Conservation (phyloP, 2,888 invertebrate species). For the Stratiomys singularior region DNA sequence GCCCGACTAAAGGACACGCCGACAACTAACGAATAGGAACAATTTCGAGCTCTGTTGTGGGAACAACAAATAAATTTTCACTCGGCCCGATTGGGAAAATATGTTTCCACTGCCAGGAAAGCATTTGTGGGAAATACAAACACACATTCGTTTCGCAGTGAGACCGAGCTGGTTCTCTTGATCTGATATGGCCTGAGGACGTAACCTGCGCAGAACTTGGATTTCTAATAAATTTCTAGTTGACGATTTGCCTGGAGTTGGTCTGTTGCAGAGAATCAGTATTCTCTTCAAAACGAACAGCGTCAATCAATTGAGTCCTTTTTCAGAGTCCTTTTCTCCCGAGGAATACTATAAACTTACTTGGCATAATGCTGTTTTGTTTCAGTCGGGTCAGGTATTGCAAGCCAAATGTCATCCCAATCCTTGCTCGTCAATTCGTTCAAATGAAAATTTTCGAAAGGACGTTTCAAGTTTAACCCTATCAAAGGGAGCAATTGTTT, state of each 20-base stretch:
- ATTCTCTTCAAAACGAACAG: neutral
- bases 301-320: neutral
- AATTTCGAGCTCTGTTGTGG: constrained; percentile 32
- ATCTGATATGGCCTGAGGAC: neutral
- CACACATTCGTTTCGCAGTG: neutral
- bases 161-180: neutral
- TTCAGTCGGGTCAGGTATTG: constrained; percentile 37
- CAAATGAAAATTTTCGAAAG: neutral
- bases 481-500: neutral
- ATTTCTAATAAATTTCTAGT: neutral
- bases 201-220: constrained; percentile 14
- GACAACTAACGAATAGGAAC: constrained; percentile 43
- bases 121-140: constrained; percentile 29
- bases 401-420: too few species aligned
- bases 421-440: neutral
- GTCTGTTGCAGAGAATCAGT: neutral
- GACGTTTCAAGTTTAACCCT: neutral
- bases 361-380: constrained; percentile 25
- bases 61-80: constrained; percentile 47
- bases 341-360: neutral
- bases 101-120: constrained; percentile 40
- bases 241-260: neutral
- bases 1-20: constrained; percentile 17
- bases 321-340: neutral
- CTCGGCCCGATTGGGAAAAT: constrained; percentile 40